Evolutionary conservation across 2,797 vertebrate genomes (phyloP), one percentile per base, ranked within the genome.

Genomic region (Melanotaenia trifasciata): DNA sequence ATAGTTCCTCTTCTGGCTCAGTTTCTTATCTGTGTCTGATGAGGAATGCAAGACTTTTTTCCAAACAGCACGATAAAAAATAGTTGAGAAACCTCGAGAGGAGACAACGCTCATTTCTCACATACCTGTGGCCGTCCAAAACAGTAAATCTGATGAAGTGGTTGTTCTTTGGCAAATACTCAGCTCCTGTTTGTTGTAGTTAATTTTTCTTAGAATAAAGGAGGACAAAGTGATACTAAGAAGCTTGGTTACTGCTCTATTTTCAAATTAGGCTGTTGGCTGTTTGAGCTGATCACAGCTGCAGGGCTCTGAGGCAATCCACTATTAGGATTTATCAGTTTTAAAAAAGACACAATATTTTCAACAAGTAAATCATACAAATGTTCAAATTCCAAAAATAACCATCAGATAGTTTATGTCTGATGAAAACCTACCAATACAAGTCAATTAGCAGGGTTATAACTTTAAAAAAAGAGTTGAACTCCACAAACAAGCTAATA

Each of bases 211-310:
- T 32, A 57, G 16, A 13, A 57, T 32, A 32, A 57, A 32, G 13
- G 7, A 30, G 24, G 26, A 30, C 8, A 18, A 28, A 58, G 26
- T 64, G 36, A 78, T 51, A 67, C 26, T 5, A 3, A 36, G 32
- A 40, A 47, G 30, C 43, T 45, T 35, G 67, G 22, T 26, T 54
- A 26, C 40, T 73, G 62, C 63, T 68, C 35, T 45, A 2, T 64
- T 78, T 83, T 84, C 40, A 81, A 72, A 75, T 83, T 72, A 81
- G 71, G 54, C 67, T 81, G 82, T 85, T 71, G 64, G 71, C 50
- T 57, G 57, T 70, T 57, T 36, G 38, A 77, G 72, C 50, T 58
- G 64, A 69, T 64, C 68, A 66, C 87, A 88, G 86, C 87, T 88
- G 84, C 83, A 70, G 73, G 47, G 75, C 61, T 73, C 67, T 71